Evolutionary conservation across 2,113 vertebrate genomes (phyloP).

Genomic region (Sapayoa aenigma): DNA sequence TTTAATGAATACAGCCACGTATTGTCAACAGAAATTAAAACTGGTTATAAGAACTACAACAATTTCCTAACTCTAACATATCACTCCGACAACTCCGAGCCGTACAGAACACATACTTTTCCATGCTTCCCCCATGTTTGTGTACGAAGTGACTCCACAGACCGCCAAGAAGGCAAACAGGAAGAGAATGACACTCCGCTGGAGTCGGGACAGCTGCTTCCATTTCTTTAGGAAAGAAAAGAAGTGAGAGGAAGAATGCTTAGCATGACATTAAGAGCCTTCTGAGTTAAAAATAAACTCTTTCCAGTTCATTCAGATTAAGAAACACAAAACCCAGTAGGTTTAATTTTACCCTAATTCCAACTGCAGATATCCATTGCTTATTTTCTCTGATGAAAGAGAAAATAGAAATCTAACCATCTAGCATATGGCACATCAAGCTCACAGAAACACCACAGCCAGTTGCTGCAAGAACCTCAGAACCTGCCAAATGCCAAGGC

Average conservation of each 20-base stretch:
- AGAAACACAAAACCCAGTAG: background rate
- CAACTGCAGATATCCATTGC: background rate
- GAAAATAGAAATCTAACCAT: background rate
- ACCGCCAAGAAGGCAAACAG: constrained; percentile 77
- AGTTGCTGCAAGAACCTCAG: background rate
- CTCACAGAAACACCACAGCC: background rate
- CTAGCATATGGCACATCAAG: background rate
- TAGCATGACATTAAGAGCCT: background rate
- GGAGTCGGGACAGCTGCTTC: constrained; percentile 93
- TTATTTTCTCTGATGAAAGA: background rate
- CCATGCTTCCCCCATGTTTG: constrained; percentile 73
- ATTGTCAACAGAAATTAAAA: background rate
- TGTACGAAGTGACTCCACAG: constrained; percentile 76
- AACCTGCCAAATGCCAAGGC: background rate
- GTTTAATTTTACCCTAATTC: background rate
- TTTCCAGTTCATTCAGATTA: background rate
- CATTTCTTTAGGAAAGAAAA: constrained; percentile 81
- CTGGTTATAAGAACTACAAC: background rate
- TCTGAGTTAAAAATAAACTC: background rate
- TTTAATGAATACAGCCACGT: background rate
- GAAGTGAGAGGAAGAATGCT: background rate
- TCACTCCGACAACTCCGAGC: background rate
- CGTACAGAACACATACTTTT: constrained; percentile 71
- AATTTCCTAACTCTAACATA: background rate
- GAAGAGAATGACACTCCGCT: constrained; percentile 85